phyloP scores from a whole-genome alignment of 2,888 invertebrate genomes.

The Eremobia ochroleuca region DNA sequence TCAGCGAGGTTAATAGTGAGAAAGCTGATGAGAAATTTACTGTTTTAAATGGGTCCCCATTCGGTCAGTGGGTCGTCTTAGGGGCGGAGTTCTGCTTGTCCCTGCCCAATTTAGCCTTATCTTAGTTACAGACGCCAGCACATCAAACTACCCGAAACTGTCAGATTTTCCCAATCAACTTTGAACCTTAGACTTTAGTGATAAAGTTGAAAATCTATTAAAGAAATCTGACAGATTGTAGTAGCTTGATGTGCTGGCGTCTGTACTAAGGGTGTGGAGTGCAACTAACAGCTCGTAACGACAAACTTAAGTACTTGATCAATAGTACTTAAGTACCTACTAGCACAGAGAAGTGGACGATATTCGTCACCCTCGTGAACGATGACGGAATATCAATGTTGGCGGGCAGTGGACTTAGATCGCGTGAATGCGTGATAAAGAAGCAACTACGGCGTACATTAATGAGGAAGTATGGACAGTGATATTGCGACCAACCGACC shows the following conservation, averaged over 20 bases:
- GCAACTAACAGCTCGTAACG: neutral
- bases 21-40: neutral
- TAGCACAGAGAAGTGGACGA: constrained; percentile 10
- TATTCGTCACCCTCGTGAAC: constrained; percentile 19
- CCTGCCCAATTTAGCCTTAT: neutral
- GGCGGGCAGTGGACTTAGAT: neutral
- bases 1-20: neutral
- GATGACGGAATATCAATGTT: constrained; percentile 28
- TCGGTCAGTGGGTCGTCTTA: no score
- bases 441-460: neutral
- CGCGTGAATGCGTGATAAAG: constrained; percentile 9
- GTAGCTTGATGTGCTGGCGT: no score
- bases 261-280: neutral
- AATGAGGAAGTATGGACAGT: constrained; percentile 36
- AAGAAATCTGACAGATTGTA: no score
- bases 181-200: no score
- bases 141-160: no score
- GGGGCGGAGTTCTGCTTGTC: neutral
- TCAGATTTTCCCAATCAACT: no score
- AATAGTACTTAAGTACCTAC: neutral
- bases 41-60: neutral
- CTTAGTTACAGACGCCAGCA: no score
- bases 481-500: constrained; percentile 6
- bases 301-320: neutral
- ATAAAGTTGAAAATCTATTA: no score